Percentiles rank a stretch among this genome's conserved stretches.
Conservation (phyloP, 2,797 vertebrate species). For the Tapirus indicus region DNA sequence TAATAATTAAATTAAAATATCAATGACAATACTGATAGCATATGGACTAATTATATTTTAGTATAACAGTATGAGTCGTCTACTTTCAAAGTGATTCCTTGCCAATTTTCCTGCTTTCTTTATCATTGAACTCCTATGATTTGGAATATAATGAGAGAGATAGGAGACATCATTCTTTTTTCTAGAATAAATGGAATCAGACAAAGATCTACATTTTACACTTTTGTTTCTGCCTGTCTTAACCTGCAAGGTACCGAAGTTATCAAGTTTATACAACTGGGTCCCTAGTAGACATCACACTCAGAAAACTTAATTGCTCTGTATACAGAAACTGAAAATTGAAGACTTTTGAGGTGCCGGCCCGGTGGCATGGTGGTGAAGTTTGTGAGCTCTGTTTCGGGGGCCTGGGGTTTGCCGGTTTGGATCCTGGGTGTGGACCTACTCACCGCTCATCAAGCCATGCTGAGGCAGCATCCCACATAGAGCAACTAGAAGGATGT, state of each 20-base stretch:
- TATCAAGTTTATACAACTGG: background rate
- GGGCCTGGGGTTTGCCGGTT: too few species aligned
- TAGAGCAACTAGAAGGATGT: too few species aligned
- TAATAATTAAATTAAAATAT: background rate
- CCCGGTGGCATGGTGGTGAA: too few species aligned
- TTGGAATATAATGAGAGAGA: background rate
- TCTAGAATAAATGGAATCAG: background rate
- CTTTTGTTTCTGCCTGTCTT: background rate
- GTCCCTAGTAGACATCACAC: background rate
- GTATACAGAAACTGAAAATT: background rate
- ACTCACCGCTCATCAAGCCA: too few species aligned
- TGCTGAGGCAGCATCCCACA: too few species aligned
- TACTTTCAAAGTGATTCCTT: conserved; percentile 6
- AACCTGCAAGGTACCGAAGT: background rate
- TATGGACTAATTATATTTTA: background rate
- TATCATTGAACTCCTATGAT: background rate
- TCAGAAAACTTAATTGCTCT: background rate
- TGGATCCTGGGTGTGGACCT: too few species aligned
- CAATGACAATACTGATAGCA: background rate
- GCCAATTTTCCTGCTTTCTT: background rate
- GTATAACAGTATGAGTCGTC: background rate
- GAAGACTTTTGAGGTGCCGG: background rate
- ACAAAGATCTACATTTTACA: background rate
- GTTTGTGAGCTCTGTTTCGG: too few species aligned
- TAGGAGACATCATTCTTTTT: background rate